Evolutionary conservation across 1,140 invertebrate genomes (phyloP), one percentile per base, ranked within the genome.

Genomic region (Polypedilum pembai): DNA sequence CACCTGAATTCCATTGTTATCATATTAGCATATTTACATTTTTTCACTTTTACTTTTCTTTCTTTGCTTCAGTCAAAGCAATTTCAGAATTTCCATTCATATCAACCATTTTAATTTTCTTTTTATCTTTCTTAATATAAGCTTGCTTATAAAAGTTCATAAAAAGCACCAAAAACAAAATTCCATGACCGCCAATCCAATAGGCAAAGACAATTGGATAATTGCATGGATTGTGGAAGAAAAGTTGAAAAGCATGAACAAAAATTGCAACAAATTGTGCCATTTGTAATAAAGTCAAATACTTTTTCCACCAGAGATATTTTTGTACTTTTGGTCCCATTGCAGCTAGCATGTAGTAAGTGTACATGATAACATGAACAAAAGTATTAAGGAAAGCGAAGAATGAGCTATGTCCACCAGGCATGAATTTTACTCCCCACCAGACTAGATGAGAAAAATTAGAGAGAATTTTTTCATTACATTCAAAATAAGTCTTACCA

Each of bases 231-330:
- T 93, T 90, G 77, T 89, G 88, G 82, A 93, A 92, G 18, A 93
- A 80, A 3, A 93, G 81, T 80, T 94, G 91, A 82, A 90, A 88
- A 5, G 90, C 88, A 78, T 94, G 92, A 1, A 90, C 78, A 79
- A 90, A 87, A 0, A 92, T 89, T 0, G 87, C 75, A 1, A 93
- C 80, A 78, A 94, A 94, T 80, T 94, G 92, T 3, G 92, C 85
- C 88, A 95, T 88, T 81, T 95, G 93, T 74, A 94, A 80, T 0
- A 86, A 84, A 0, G 94, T 95, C 40, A 95, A 82, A 78, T 95
- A 94, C 78, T 89, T 92, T 83, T 95, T 95, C 93, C 93, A 95
- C 92, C 93, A 95, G 3, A 95, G 83, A 78, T 90, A 93, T 74
- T 90, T 92, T 78, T 92, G 91, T 77, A 92, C 85, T 33, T 87